Percentiles rank a stretch among this genome's conserved stretches.
These are phyloP conservation scores for Acrocyrtus sp. DNA, from an alignment of 2,888 invertebrate species.

Conservation along the genomic window DNA sequence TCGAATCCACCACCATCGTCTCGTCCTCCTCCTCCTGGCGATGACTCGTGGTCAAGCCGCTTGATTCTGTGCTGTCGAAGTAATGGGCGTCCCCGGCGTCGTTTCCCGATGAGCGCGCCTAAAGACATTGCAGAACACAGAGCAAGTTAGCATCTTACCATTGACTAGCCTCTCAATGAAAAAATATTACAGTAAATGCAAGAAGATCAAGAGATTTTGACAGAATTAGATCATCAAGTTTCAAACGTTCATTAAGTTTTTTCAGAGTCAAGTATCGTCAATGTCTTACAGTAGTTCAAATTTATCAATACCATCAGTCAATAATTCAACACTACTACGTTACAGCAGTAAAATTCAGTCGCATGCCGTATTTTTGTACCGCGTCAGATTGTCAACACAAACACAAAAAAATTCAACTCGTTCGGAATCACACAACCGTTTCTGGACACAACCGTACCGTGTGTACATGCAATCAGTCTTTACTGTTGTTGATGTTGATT, in stretches of 20 bases:
- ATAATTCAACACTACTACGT: too few relatives aligned
- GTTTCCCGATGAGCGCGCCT: constrained; percentile 57
- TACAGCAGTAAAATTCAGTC: too few relatives aligned
- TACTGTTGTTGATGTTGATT: background rate
- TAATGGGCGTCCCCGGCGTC: constrained; percentile 71
- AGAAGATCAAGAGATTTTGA: too few relatives aligned
- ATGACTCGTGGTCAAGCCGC: constrained; percentile 61
- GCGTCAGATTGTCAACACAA: too few relatives aligned
- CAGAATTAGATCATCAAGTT: too few relatives aligned
- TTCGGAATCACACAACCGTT: constrained; percentile 20
- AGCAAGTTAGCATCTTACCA: background rate
- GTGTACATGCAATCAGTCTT: background rate
- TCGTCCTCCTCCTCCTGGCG: constrained; percentile 48
- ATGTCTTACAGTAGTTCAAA: too few relatives aligned
- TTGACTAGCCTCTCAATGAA: background rate
- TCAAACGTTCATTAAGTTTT: too few relatives aligned
- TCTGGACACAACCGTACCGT: background rate
- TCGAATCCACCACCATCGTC: constrained; percentile 54
- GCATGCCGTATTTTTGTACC: constrained; percentile 56
- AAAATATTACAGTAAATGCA: constrained; percentile 30
- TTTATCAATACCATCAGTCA: too few relatives aligned
- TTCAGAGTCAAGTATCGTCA: too few relatives aligned
- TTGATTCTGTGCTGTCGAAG: constrained; percentile 77
- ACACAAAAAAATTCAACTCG: constrained; percentile 6
- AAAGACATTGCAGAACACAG: too few relatives aligned